Percentiles rank a stretch among this genome's conserved stretches.
Conservation (phyloP, 2,113 vertebrate species). For the Malurus alboscapulatus region DNA sequence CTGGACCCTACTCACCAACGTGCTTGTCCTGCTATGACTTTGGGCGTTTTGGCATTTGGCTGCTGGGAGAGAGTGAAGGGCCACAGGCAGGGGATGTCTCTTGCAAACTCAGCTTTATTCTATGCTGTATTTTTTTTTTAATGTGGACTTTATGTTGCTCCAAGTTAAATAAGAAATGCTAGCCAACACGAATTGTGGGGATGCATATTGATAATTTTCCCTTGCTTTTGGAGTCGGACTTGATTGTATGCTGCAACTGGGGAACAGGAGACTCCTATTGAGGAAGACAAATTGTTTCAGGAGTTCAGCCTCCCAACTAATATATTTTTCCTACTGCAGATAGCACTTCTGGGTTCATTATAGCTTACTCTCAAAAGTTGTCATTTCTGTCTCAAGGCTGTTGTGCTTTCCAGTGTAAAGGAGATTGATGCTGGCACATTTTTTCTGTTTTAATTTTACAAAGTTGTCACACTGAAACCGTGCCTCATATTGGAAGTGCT, state of each 20-base stretch:
- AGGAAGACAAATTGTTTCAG: slow-evolving; percentile 20
- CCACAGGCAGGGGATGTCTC: too few species aligned
- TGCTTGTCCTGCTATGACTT: neutral
- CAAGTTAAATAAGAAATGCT: neutral
- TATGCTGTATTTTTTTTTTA: neutral
- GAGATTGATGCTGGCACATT: slow-evolving; percentile 63
- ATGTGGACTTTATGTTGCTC: neutral
- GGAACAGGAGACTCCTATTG: neutral
- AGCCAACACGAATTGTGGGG: neutral
- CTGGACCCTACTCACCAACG: rapidly evolving
- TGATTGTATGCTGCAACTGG: neutral
- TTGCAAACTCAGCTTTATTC: neutral
- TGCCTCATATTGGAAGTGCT: slow-evolving; percentile 56
- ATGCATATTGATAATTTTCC: neutral
- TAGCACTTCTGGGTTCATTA: slow-evolving; percentile 51
- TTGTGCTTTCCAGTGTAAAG: slow-evolving; percentile 54
- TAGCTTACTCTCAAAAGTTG: slow-evolving; percentile 25
- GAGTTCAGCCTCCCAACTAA: slow-evolving; percentile 3
- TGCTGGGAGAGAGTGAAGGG: too few species aligned
- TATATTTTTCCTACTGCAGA: slow-evolving; percentile 1
- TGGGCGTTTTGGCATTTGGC: neutral
- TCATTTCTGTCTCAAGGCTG: slow-evolving; percentile 58
- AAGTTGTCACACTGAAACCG: slow-evolving; percentile 66
- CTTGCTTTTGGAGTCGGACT: neutral
- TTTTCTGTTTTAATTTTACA: slow-evolving; percentile 70